Base-by-base conservation (phyloP, 2,797 vertebrate species). In the Schizothorax lantsangensis region DNA sequence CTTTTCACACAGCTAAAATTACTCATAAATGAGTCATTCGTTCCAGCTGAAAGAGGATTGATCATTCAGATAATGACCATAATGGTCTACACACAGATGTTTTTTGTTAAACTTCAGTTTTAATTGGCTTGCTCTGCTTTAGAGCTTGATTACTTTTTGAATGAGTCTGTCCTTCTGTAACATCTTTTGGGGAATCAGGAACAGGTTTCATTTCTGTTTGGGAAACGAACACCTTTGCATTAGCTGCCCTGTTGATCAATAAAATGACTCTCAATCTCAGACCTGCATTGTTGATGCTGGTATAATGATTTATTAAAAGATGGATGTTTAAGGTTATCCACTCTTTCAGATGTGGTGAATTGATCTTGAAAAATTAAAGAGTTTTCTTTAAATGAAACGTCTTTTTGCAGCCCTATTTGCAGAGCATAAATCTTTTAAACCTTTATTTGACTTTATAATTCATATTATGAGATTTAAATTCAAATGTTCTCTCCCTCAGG, bases 1-100 rank as follows among this genome's bases (percentile, higher is more conserved):
- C 62, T 81, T 77, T 90, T 84, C 87, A 69, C 82, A 73, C 85
- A 43, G 77, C 88, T 81, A 72, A 90, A 88, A 88, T 85, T 19
- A 33, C 49, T 74, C 43, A 81, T 82, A 73, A 90, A 86, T 79
- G 75, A 68, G 45, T 47, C 49, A 33, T 72, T 85, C 23, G 75
- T 82, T 86, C 69, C 54, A 21, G 73, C 68, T 40, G 15, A 45
- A 81, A 83, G 72, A 69, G 54, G 73, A 80, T 82, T 59, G 81
- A 87, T 89, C 78, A 78, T 84, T 89, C 87, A 86, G 83, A 88
- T 86, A 90, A 91, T 89, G 86, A 87, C 81, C 86, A 75, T 87
- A 90, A 90, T 88, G 81, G 88, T 86, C 84, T 49, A 86, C 77
- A 71, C 84, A 47, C 73, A 87, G 84, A 77, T 91, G 81, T 66